Evolutionary conservation across 2,797 vertebrate species (phyloP), one percentile per base, ranked within the genome.

Genomic region (Thripadectes ignobilis): DNA sequence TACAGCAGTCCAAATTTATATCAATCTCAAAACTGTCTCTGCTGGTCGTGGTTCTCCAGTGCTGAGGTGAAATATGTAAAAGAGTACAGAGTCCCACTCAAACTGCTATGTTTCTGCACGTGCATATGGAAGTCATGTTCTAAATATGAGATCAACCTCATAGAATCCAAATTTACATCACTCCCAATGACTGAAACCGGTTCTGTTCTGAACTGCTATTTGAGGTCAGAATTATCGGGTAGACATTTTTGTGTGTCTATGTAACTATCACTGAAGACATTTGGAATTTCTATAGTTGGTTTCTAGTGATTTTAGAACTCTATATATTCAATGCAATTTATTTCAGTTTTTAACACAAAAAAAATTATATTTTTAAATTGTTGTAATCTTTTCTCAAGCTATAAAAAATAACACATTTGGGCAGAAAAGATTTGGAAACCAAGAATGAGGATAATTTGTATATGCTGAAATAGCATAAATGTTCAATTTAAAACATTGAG

Each of bases 281-380:
- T 87, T 81, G 15, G 14, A 49, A 12, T 63, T 84, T 91, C 49
- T 10, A 1, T 55, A 10, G 48, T 39, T 55, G 39, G 45, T 72
- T 97, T 90, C 49, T 84, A 87, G 88, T 85, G 66, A 92, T 95
- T 90, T 91, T 88, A 95, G 86, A 91, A 89, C 73, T 62, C 82
- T 84, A 61, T 82, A n/a, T 61, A 49, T 65, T 79, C 8, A 26
- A n/a, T 38, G 81, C 38, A 73, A 78, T 92, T 91, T 39, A 76
- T 66, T 89, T 84, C 14, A 2, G 0, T 65, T 77, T 45, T 4
- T 52, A 39, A 73, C 52, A 58, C 38, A 15, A 14, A 39, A 39
- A 38, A 54, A 34, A 38, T 4, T 14, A 2, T 58, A 14, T 69
- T 89, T 89, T 91, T 73, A 36, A 80, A 48, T 3, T 54, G 7